Percentiles rank a stretch among this genome's conserved stretches.
These are phyloP conservation scores for Vireo griseus DNA, from an alignment of 2,797 vertebrate species.

Conservation along the genomic window DNA sequence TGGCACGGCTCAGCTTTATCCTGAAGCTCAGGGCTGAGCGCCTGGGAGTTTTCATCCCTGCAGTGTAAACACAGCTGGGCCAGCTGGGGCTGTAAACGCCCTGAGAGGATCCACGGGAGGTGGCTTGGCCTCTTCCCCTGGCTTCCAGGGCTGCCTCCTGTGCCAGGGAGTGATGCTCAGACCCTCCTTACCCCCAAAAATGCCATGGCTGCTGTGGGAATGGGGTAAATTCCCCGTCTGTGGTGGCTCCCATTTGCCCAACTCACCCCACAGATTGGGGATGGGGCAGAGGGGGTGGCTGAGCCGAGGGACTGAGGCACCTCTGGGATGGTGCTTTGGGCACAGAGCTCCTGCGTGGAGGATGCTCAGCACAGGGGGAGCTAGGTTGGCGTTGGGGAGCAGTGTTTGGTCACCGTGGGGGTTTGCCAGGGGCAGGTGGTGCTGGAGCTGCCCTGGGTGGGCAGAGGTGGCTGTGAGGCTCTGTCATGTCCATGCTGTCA, in stretches of 20 bases:
- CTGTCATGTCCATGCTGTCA: fast-evolving
- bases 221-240: fast-evolving
- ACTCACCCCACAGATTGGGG: fast-evolving
- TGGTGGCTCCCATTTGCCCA: fast-evolving
- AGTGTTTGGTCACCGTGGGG: fast-evolving
- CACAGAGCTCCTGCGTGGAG: not conserved
- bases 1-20: not conserved
- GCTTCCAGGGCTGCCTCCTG: not conserved
- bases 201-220: fast-evolving
- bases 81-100: not conserved
- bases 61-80: constrained; percentile 56
- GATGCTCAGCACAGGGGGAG: not conserved
- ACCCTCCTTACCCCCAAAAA: not conserved
- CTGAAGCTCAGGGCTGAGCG: not conserved
- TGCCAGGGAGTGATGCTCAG: not conserved
- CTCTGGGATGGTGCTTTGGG: not conserved
- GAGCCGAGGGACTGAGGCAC: too few relatives aligned
- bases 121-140: not conserved
- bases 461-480: not conserved
- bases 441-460: not conserved
- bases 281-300: fast-evolving
- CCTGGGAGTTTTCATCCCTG: not conserved
- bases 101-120: not conserved
- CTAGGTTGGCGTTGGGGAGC: fast-evolving
- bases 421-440: not conserved